Conservation (phyloP, 1,140 invertebrate genomes). For the Pseudomyrmex sp. region DNA sequence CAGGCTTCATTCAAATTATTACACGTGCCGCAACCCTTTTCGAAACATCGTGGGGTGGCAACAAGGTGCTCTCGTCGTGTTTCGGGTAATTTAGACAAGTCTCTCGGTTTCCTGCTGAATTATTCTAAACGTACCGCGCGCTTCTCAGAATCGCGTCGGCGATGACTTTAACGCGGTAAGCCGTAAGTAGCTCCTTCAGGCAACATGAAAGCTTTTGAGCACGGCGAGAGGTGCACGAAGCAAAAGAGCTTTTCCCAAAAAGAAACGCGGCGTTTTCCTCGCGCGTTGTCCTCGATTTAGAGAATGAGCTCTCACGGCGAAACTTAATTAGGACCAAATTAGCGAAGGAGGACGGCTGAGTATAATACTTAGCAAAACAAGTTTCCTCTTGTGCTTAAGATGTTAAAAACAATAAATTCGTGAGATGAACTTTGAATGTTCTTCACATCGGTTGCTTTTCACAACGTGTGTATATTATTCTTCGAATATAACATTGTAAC, state of each 20-base stretch:
- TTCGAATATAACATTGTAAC: background rate
- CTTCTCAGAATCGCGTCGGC: slow-evolving; percentile 25
- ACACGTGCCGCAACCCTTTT: slow-evolving; percentile 59
- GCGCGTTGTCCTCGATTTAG: background rate
- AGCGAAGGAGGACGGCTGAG: background rate
- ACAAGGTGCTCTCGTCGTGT: slow-evolving; percentile 47
- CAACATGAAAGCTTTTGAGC: slow-evolving; percentile 50
- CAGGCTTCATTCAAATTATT: slow-evolving; percentile 71
- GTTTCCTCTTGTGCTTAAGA: background rate
- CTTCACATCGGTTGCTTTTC: background rate
- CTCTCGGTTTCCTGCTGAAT: slow-evolving; percentile 43
- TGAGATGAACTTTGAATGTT: background rate
- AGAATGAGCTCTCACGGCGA: slow-evolving; percentile 15
- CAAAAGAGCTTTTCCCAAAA: slow-evolving; percentile 3
- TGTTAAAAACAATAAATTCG: background rate
- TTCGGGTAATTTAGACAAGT: slow-evolving; percentile 49
- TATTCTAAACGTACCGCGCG: slow-evolving; percentile 52
- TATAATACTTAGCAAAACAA: background rate
- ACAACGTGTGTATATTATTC: background rate
- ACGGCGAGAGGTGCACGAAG: background rate
- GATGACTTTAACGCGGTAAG: slow-evolving; percentile 64
- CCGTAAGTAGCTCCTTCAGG: slow-evolving; percentile 63
- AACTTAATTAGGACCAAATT: slow-evolving; percentile 34
- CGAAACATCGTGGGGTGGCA: slow-evolving; percentile 39
- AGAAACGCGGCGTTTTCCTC: background rate